Evolutionary conservation across 2,797 vertebrate species (phyloP).

Genomic region (Carapus acus): DNA sequence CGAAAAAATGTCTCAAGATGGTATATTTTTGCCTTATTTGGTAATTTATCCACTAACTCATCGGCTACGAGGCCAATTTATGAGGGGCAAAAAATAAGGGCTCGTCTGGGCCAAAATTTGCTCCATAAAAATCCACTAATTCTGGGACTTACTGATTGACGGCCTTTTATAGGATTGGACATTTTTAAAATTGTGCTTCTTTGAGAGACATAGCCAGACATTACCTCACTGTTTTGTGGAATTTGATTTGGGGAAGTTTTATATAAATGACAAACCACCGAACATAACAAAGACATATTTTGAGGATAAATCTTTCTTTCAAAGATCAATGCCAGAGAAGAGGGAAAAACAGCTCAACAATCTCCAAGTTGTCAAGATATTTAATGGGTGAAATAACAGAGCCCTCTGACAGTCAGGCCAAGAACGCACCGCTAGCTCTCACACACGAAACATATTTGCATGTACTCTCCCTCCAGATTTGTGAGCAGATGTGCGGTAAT

Average conservation of each 20-base stretch:
- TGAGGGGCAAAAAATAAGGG: constrained; percentile 23
- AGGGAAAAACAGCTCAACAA: constrained; percentile 13
- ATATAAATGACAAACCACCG: constrained; percentile 65
- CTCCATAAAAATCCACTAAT: constrained; percentile 52
- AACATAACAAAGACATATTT: constrained; percentile 55
- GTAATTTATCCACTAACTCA: constrained; percentile 17
- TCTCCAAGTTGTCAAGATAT: constrained; percentile 59
- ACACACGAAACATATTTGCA: constrained; percentile 13
- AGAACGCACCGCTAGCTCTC: constrained; percentile 44
- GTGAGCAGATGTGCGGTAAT: constrained; percentile 1
- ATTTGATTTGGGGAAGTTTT: constrained; percentile 67
- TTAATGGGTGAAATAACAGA: constrained; percentile 65
- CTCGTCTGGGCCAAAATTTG: constrained; percentile 43
- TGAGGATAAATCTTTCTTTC: constrained; percentile 43
- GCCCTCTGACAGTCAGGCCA: constrained; percentile 54
- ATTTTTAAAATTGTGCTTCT: constrained; percentile 58
- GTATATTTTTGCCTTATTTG: too few relatives aligned
- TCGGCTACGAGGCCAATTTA: constrained; percentile 16
- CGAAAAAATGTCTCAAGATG: too few relatives aligned
- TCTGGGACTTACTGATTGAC: constrained; percentile 60
- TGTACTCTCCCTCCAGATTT: constrained; percentile 13
- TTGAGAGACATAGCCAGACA: constrained; percentile 62
- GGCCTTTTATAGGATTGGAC: constrained; percentile 59
- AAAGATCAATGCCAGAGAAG: constrained; percentile 35
- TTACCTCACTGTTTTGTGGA: constrained; percentile 70